Base-by-base conservation (phyloP, 2,113 vertebrate species). In the Osmerus mordax region DNA sequence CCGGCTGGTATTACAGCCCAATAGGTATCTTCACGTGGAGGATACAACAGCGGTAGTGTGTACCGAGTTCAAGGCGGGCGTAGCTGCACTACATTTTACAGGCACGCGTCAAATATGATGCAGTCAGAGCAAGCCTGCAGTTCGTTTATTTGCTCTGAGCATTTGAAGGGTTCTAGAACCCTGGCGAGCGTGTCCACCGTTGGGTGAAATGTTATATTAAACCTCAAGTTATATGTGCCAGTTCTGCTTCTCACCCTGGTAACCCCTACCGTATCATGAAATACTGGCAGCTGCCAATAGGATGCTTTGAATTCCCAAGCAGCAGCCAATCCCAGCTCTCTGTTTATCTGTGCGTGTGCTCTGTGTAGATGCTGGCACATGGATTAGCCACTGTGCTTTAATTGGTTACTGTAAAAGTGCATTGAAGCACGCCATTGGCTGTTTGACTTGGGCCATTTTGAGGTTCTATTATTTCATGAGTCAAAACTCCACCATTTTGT, bases 371-470 rank as follows among this genome's bases (percentile, higher is more conserved):
- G 51, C 25, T 14, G 18, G n/a, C 51, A 28, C 62, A 65, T 14
- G 29, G 23, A 32, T 77, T 58, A 28, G 41, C 1, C 2, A 4
- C 67, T 1, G 29, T n/a, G 66, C 74, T 63, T 9, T 16, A 69
- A 87, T 89, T 76, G 87, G 88, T 75, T 58, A 75, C 55, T 52
- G 68, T 11, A 21, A 56, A 53, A 69, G 51, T 63, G 41, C 8
- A 0, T 61, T 6, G 16, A 32, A 3, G 67, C 19, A 53, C 3
- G 0, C 55, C n/a, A 84, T 83, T 89, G 86, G 89, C 52, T 75
- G 54, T 16, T 55, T 23, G 79, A 72, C 53, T 68, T 85, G 59
- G 82, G 88, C 86, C 89, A 91, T 91, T 86, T 91, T 88, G 76
- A 65, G 80, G 74, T 28, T n/a, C 73, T 75, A 55, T 54, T 7